Base-by-base conservation (phyloP, 64 coral and sea anemone species). In the Pocillopora damicornis region DNA sequence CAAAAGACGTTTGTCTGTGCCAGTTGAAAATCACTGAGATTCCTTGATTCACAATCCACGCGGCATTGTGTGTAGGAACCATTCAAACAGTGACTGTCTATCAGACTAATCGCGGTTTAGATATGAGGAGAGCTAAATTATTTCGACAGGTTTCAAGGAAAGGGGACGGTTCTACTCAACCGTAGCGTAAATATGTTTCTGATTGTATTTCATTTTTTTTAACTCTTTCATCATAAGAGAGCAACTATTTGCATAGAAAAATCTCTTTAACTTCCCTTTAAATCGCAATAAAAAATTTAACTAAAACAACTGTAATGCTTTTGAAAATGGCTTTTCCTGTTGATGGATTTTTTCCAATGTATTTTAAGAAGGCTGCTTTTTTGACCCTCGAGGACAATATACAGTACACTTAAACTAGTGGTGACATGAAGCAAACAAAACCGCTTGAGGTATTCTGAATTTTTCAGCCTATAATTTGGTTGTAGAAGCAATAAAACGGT, bases 381-480 rank as follows among this genome's bases (percentile, higher is more conserved):
- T 38, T 42, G 16, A 37, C 59, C 34, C 35, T 60, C 7, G n/a
- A 25, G 38, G 5, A 72, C 1, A 30, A 30, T 30, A 30, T 30
- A 30, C 30, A 30, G 30, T 30, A 85, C 81, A 35, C 37, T 58
- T 60, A 26, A 37, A 73, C 17, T 85, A 17, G 81, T 85, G 81
- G 42, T 85, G 81, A 85, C 65, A 85, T 57, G 37, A 5, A 26
- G 80, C 37, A 83, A 83, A 83, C 80, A 68, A 65, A 72, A 73
- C 36, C 35, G 2, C 13, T 25, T 14, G 30, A 5, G 9, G 5
- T 14, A 38, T 30, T 42, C 58, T 20, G 17, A 57, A 85, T 30
- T 73, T 23, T 23, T 71, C 22, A n/a, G 18, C 67, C 25, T 23
- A 25, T 9, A 25, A 11, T 71, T 71, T 71, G 22, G 67, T 71